phyloP scores from a whole-genome alignment of 2,113 vertebrate species.

The Chrysochloris asiatica region DNA sequence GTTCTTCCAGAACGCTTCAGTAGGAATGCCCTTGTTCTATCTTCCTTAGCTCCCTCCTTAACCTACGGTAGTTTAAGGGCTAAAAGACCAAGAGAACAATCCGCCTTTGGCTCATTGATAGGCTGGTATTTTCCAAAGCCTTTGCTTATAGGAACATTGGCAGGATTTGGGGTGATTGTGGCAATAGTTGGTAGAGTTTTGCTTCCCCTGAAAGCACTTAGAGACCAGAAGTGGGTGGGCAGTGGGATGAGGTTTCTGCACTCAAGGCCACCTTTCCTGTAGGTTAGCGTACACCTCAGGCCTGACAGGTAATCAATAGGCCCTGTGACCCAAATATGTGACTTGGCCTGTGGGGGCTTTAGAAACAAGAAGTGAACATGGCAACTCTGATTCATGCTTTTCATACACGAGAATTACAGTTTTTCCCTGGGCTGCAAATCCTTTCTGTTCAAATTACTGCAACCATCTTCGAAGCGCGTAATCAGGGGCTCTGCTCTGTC shows the following conservation, averaged over 20 bases:
- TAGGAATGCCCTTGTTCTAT: conserved; percentile 59
- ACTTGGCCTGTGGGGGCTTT: conserved; percentile 86
- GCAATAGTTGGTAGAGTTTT: neutral
- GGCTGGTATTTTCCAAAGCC: neutral
- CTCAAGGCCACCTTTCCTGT: conserved; percentile 83
- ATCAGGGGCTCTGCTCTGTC: conserved; percentile 64
- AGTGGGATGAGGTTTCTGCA: conserved; percentile 70
- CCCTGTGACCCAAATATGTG: conserved; percentile 86
- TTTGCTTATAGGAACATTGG: neutral
- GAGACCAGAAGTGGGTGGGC: conserved; percentile 41
- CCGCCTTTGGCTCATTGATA: neutral
- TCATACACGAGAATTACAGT: conserved; percentile 78
- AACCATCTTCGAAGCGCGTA: conserved; percentile 53
- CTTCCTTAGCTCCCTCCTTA: conserved; percentile 33
- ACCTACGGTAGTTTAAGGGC: conserved; percentile 61
- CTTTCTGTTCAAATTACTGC: conserved; percentile 81
- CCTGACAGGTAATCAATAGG: conserved; percentile 89
- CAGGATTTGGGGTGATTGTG: neutral
- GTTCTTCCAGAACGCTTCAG: conserved; percentile 68
- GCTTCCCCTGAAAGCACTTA: conserved; percentile 53
- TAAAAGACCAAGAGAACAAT: neutral
- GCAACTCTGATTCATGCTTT: conserved; percentile 81
- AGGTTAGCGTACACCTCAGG: conserved; percentile 86
- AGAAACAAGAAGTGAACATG: conserved; percentile 86
- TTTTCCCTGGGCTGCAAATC: conserved; percentile 75